Evolutionary conservation across 2,888 invertebrate genomes (phyloP).

Genomic region (Dascillus cervinus): DNA sequence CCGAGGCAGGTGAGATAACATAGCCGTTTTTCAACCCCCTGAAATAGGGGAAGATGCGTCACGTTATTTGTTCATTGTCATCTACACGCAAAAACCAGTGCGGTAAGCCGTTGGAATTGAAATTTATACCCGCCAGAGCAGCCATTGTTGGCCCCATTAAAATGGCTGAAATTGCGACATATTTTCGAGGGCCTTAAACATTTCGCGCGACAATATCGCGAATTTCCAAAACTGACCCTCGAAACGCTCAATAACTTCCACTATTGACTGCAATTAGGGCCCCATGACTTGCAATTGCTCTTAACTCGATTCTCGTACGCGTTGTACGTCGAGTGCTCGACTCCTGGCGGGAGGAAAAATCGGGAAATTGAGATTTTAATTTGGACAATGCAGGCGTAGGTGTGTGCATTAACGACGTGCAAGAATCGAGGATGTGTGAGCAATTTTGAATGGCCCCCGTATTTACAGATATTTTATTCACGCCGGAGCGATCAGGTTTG

Average conservation of each 20-base stretch:
- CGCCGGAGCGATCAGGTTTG: no score
- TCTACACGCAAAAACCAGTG: slow-evolving; percentile 22
- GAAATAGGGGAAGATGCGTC: slow-evolving; percentile 20
- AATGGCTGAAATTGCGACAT: slow-evolving; percentile 29
- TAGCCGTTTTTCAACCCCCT: slow-evolving; percentile 17
- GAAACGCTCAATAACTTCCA: slow-evolving; percentile 22
- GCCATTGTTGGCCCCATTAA: slow-evolving; percentile 20
- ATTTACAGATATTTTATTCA: no score
- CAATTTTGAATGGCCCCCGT: no score
- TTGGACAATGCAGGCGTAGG: no score
- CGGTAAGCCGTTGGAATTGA: slow-evolving; percentile 21
- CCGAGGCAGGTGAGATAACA: slow-evolving; percentile 27
- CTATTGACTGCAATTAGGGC: slow-evolving; percentile 32
- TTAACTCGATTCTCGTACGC: slow-evolving; percentile 33
- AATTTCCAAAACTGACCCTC: slow-evolving; percentile 16
- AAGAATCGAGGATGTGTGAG: no score
- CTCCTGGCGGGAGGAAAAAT: no score
- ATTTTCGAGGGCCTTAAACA: slow-evolving; percentile 29
- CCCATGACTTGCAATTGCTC: slow-evolving; percentile 37
- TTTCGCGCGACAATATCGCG: slow-evolving; percentile 11
- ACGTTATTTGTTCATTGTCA: slow-evolving; percentile 23
- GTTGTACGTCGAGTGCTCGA: slow-evolving; percentile 33
- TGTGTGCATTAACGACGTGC: no score
- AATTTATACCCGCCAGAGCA: slow-evolving; percentile 16
- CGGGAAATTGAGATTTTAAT: no score